Evolutionary conservation across 2,888 invertebrate genomes (phyloP).

Genomic region (Gryllus longicercus): DNA sequence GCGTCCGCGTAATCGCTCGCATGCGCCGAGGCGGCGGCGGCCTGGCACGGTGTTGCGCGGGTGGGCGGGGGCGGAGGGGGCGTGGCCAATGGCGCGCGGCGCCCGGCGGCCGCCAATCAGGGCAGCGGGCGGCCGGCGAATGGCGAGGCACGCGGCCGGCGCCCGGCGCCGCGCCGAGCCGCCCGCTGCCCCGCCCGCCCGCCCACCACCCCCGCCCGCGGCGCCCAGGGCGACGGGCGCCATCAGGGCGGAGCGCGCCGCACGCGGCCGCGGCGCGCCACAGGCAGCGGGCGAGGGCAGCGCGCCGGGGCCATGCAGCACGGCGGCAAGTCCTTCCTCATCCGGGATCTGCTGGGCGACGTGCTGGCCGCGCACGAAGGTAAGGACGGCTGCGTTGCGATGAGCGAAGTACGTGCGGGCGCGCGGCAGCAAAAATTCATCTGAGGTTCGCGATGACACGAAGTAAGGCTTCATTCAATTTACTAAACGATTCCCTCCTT

Average conservation of each 20-base stretch:
- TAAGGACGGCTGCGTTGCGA: slow-evolving; percentile 40
- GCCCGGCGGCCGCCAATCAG: slow-evolving; percentile 17
- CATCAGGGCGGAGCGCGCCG: slow-evolving; percentile 22
- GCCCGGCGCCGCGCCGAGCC: background rate
- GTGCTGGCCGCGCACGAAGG: slow-evolving; percentile 56
- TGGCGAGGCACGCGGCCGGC: background rate
- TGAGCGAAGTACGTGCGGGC: too few species aligned
- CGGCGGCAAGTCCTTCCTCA: slow-evolving; percentile 70
- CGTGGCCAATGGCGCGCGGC: slow-evolving; percentile 22
- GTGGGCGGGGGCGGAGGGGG: slow-evolving; percentile 20
- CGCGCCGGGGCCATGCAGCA: slow-evolving; percentile 42
- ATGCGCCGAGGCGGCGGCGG: background rate
- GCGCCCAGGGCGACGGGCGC: background rate
- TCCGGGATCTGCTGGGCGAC: slow-evolving; percentile 78
- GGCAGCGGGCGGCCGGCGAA: slow-evolving; percentile 21
- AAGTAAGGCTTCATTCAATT: too few species aligned
- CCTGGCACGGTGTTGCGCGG: slow-evolving; percentile 23
- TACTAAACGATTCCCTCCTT: too few species aligned
- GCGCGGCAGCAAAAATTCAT: too few species aligned
- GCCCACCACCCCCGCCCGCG: too few species aligned
- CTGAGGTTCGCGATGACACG: too few species aligned
- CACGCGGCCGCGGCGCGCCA: background rate
- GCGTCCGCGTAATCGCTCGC: background rate
- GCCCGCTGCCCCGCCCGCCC: too few species aligned
- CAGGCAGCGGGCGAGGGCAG: background rate